Percentiles rank a stretch among this genome's conserved stretches.
Conservation (phyloP, 2,113 vertebrate species). For the Aleadryas rufinucha region DNA sequence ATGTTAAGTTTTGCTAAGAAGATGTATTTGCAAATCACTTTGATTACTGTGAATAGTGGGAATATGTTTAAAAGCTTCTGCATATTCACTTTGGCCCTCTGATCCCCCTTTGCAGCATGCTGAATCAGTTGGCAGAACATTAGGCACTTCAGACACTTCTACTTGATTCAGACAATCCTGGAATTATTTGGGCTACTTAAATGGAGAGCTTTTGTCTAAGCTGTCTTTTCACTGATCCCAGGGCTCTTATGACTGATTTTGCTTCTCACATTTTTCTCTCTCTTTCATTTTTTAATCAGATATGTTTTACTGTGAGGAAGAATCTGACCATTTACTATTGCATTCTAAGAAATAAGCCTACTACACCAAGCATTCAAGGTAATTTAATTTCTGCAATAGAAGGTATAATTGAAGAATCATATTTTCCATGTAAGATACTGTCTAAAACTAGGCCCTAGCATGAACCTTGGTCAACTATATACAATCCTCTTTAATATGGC, state of each 20-base stretch:
- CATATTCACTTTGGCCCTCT: not conserved
- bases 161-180: not conserved
- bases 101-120: not conserved
- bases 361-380: constrained; percentile 63
- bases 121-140: not conserved
- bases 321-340: constrained; percentile 55
- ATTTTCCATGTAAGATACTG: constrained; percentile 61
- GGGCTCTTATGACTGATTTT: not conserved
- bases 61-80: constrained; percentile 6
- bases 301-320: constrained; percentile 29
- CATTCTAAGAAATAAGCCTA: constrained; percentile 40
- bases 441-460: constrained; percentile 50
- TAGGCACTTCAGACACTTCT: not conserved
- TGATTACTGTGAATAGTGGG: not conserved
- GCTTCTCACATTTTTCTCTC: constrained; percentile 24
- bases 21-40: constrained; percentile 17
- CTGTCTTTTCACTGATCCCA: constrained; percentile 12
- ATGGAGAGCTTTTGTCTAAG: not conserved
- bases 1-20: constrained; percentile 18
- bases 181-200: not conserved
- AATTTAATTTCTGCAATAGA: constrained; percentile 68
- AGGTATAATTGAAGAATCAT: constrained; percentile 63
- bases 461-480: constrained; percentile 64
- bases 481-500: constrained; percentile 60
- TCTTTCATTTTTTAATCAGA: constrained; percentile 53